A percentile compares a stretch with the other conserved stretches of the same genome.
These are phyloP conservation scores for Cecidostiba fungosa DNA, from an alignment of 2,888 invertebrate genomes.

Conservation along the genomic window DNA sequence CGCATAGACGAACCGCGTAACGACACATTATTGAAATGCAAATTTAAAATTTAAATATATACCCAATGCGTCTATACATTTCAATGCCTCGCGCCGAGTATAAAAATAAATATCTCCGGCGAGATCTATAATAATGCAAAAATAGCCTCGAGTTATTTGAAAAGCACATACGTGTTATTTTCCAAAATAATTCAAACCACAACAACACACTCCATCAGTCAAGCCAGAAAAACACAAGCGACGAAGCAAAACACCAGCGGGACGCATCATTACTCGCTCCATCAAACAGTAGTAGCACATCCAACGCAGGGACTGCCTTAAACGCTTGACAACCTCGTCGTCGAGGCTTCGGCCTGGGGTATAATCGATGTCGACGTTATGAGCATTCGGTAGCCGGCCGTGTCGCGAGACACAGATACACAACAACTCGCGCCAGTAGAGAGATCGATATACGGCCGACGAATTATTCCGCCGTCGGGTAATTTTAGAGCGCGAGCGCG, in stretches of 20 bases:
- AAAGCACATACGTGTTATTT: too few species aligned
- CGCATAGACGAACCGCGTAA: too few species aligned
- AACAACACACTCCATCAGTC: too few species aligned
- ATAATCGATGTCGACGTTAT: conserved; percentile 45
- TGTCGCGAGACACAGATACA: conserved; percentile 16
- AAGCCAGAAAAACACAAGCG: too few species aligned
- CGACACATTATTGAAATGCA: background rate
- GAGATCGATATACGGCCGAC: conserved; percentile 42
- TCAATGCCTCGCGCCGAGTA: background rate
- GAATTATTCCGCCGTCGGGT: conserved; percentile 40
- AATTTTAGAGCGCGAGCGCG: conserved; percentile 56
- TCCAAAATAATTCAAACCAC: too few species aligned
- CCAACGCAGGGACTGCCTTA: background rate
- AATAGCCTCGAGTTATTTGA: background rate
- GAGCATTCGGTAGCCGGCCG: conserved; percentile 21
- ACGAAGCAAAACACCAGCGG: too few species aligned
- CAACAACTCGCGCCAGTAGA: background rate
- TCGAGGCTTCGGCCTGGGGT: background rate
- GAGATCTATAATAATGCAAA: background rate
- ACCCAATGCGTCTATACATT: background rate
- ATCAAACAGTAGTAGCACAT: background rate
- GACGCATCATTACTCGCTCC: too few species aligned
- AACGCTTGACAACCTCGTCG: conserved; percentile 16
- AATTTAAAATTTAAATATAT: background rate
- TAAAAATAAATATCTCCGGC: background rate